These are phyloP conservation scores for Calonectris borealis DNA, from an alignment of 2,113 vertebrate species.

Conservation along the genomic window DNA sequence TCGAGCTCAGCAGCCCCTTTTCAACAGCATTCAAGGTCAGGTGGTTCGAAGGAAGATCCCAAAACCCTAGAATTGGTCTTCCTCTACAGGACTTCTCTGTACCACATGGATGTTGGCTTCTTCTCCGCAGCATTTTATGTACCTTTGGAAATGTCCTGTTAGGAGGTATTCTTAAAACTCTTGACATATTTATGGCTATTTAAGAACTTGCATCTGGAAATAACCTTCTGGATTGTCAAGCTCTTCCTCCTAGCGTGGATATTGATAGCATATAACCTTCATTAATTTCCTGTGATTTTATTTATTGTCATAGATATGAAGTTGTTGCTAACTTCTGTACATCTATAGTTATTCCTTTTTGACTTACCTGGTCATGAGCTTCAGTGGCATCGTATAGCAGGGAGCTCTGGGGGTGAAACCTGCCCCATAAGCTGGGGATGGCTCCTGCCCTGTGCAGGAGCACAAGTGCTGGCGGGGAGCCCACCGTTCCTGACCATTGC, in stretches of 20 bases:
- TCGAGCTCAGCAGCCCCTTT: background rate
- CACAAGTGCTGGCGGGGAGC: background rate
- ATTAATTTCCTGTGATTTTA: background rate
- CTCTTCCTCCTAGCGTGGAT: background rate
- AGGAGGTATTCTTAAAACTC: background rate
- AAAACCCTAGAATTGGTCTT: background rate
- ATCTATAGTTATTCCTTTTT: background rate
- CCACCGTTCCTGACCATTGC: background rate
- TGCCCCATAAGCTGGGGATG: background rate
- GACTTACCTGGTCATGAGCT: background rate
- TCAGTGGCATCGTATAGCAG: background rate
- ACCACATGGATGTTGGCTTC: background rate
- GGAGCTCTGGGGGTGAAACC: background rate
- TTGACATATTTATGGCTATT: background rate
- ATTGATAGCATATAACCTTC: background rate
- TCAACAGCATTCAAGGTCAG: background rate
- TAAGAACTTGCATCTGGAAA: background rate
- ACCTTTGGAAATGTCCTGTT: background rate
- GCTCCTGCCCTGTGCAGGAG: background rate
- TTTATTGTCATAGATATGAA: background rate
- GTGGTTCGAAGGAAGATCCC: background rate
- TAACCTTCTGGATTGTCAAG: background rate
- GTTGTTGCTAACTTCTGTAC: background rate
- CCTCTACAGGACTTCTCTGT: background rate
- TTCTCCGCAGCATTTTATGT: background rate